These are phyloP conservation scores for Plotosus lineatus DNA, from an alignment of 2,113 vertebrate species.

Conservation along the genomic window DNA sequence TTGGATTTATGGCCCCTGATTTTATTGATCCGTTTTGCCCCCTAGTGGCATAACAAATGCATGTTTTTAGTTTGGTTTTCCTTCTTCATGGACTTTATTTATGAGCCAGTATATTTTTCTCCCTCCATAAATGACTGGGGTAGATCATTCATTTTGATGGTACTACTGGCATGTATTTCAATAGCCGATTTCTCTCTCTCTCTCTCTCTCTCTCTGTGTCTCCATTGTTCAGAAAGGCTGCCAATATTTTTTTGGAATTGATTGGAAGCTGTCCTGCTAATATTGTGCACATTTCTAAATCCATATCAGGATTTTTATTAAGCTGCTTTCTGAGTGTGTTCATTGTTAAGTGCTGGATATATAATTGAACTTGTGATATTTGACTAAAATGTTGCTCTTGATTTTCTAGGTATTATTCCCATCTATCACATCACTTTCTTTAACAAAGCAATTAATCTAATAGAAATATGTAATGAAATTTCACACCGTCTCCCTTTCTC, in stretches of 20 bases:
- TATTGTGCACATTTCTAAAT: background rate
- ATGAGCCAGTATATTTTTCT: no score
- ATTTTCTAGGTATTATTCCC: constrained; percentile 42
- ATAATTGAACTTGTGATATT: background rate
- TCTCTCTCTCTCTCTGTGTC: no score
- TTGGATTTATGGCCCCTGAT: background rate
- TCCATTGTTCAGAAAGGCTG: background rate
- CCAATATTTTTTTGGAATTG: background rate
- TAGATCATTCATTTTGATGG: no score
- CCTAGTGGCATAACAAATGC: background rate
- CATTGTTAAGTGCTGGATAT: background rate
- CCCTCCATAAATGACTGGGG: no score
- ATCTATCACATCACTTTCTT: background rate
- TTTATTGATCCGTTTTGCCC: background rate
- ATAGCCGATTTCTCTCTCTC: no score
- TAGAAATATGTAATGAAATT: background rate
- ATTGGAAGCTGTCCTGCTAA: background rate
- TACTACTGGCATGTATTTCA: no score
- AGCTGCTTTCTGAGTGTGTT: background rate
- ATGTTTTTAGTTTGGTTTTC: background rate
- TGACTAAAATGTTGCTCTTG: background rate
- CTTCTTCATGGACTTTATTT: background rate
- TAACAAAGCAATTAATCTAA: background rate
- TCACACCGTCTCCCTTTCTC: background rate
- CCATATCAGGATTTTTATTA: background rate